These are phyloP conservation scores for Erithacus rubecula DNA, from an alignment of 2,797 vertebrate genomes.

Conservation along the genomic window DNA sequence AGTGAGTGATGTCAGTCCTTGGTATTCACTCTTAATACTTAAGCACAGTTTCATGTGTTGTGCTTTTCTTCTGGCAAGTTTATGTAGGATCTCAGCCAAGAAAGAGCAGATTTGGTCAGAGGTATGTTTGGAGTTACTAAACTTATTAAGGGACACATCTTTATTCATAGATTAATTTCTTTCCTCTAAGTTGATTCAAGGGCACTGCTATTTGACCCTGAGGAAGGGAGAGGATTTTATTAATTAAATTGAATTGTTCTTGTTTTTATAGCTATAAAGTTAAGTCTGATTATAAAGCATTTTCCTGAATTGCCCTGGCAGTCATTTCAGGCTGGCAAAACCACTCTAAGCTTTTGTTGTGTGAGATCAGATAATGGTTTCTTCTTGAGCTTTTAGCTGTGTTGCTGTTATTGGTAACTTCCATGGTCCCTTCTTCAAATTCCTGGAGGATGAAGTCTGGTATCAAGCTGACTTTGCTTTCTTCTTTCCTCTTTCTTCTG, in stretches of 20 bases:
- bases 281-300: neutral
- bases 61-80: neutral
- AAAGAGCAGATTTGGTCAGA: neutral
- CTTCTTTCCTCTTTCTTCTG: neutral
- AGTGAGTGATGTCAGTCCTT: neutral
- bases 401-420: neutral
- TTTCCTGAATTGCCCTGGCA: neutral
- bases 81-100: neutral
- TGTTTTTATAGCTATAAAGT: neutral
- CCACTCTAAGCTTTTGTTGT: neutral
- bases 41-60: neutral
- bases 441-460: neutral
- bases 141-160: neutral
- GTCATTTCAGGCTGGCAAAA: neutral
- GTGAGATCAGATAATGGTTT: neutral
- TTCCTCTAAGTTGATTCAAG: neutral
- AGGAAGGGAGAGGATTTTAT: neutral
- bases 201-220: neutral
- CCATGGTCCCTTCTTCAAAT: neutral
- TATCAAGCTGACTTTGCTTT: neutral
- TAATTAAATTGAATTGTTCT: neutral
- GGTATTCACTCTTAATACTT: neutral
- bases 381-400: neutral
- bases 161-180: neutral
- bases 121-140: neutral